phyloP scores from a whole-genome alignment of 2,888 invertebrate genomes.

The Dicyrtoma fusca region DNA sequence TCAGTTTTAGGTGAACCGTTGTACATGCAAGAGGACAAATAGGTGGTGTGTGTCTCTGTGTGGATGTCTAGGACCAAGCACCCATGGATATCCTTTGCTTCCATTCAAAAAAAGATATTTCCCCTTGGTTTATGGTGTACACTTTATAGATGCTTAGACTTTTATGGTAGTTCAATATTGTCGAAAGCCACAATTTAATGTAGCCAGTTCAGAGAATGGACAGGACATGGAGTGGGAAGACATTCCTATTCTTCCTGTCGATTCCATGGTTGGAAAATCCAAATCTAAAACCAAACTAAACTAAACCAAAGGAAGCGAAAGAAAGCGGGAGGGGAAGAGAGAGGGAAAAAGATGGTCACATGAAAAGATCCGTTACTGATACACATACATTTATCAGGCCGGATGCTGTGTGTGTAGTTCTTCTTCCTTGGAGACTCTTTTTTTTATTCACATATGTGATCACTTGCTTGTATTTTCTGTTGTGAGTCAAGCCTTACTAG shows the following conservation, averaged over 20 bases:
- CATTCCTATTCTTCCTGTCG: no score
- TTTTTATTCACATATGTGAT: neutral
- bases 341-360: no score
- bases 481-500: neutral
- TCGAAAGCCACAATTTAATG: constrained; percentile 31
- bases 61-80: no score
- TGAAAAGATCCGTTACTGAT: no score
- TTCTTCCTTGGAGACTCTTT: constrained; percentile 1
- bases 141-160: constrained; percentile 16
- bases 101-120: constrained; percentile 5
- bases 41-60: no score
- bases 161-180: constrained; percentile 32
- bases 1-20: no score
- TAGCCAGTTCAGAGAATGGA: constrained; percentile 28
- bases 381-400: no score
- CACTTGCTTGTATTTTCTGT: no score
- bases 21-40: no score
- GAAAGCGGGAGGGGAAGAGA: neutral
- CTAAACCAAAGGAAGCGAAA: neutral
- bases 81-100: no score
- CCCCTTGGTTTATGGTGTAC: constrained; percentile 13
- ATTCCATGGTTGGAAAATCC: neutral
- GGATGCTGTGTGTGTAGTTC: no score
- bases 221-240: constrained; percentile 8
- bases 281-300: neutral